Evolutionary conservation across 2,888 invertebrate genomes (phyloP).

Genomic region (Tethea ocularis): DNA sequence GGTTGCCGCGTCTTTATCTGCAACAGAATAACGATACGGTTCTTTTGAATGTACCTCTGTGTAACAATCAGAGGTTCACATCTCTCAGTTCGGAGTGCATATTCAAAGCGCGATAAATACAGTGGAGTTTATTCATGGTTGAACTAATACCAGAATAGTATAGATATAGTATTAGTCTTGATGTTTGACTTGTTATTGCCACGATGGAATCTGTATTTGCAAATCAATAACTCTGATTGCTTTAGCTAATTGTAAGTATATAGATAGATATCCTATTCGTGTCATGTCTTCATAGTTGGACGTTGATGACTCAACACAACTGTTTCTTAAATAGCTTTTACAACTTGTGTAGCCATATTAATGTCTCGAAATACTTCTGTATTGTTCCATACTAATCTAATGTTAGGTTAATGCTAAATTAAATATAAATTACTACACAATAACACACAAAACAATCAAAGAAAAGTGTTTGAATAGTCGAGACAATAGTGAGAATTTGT

Average conservation of each 20-base stretch:
- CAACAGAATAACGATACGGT: conserved; percentile 28
- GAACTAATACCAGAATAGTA: conserved; percentile 15
- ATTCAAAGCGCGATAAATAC: conserved; percentile 19
- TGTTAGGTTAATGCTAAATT: no score
- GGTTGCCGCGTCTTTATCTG: conserved; percentile 57
- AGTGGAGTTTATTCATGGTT: conserved; percentile 24
- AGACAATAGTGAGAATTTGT: neutral
- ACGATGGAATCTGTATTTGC: neutral
- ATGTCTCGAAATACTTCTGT: no score
- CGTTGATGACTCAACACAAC: neutral
- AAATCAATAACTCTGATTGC: conserved; percentile 6
- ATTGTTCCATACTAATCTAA: no score
- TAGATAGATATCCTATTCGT: neutral
- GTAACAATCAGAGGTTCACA: conserved; percentile 16
- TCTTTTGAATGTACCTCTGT: conserved; percentile 22
- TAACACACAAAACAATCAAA: neutral
- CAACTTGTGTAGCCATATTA: neutral
- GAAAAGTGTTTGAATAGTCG: neutral
- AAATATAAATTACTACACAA: neutral
- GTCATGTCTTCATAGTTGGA: neutral
- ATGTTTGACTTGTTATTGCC: conserved; percentile 15
- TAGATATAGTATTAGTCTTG: conserved; percentile 21
- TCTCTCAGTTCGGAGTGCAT: conserved; percentile 19
- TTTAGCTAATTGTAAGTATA: neutral
- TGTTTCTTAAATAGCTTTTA: neutral